These are phyloP conservation scores for Ptilorrhoa leucosticta DNA, from an alignment of 2,113 vertebrate genomes.

Conservation along the genomic window DNA sequence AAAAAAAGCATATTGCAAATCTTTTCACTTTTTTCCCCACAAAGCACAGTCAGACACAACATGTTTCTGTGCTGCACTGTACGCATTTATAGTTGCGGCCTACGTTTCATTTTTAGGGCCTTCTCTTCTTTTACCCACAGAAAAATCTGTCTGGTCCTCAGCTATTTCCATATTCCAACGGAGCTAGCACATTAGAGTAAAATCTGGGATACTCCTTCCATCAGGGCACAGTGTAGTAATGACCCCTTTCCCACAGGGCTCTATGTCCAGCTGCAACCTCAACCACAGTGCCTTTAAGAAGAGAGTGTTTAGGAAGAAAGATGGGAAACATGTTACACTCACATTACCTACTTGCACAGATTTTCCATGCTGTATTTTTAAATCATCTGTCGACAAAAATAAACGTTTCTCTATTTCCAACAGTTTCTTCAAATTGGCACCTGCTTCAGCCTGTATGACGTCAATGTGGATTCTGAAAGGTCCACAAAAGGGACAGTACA, in stretches of 20 bases:
- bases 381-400: constrained; percentile 66
- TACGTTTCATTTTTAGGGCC: background rate
- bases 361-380: constrained; percentile 78
- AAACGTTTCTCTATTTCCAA: constrained; percentile 71
- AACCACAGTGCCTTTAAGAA: background rate
- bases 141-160: background rate
- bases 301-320: background rate
- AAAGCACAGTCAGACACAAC: background rate
- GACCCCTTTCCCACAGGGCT: background rate
- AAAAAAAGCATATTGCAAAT: background rate
- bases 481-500: background rate
- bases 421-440: constrained; percentile 78
- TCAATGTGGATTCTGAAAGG: constrained; percentile 82
- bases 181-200: background rate
- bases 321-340: background rate
- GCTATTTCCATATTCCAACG: background rate
- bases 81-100: background rate
- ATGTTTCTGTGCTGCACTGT: background rate
- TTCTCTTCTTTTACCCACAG: background rate
- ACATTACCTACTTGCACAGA: constrained; percentile 63
- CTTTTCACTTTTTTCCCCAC: background rate
- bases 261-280: background rate
- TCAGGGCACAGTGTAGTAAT: background rate
- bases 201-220: background rate
- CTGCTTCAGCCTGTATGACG: constrained; percentile 71